phyloP scores from a whole-genome alignment of 2,113 vertebrate genomes.

The Ovis aries region ARS-UI_Ramb_v3.0 NC_056056.1:171861501-171862000 shows the following conservation, averaged over 20 bases:
- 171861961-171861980: not conserved
- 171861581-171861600: not conserved
- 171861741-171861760: not conserved
- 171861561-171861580: not conserved
- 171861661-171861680: not conserved
- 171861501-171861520: not conserved
- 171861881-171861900: not conserved
- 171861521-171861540: not conserved
- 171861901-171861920: not conserved
- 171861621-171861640: not conserved
- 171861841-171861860: not conserved
- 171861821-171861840: not conserved
- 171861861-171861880: fast-evolving
- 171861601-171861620: not conserved
- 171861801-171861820: not conserved
- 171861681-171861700: not conserved
- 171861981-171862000: not conserved
- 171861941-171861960: not conserved
- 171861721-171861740: not conserved
- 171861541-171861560: not conserved
- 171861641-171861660: not conserved
- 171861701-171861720: not conserved
- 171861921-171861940: not conserved
- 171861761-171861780: not conserved
- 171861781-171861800: not conserved